phyloP scores from a whole-genome alignment of 2,113 vertebrate species.

The Pseudorhombus dupliciocellatus region DNA sequence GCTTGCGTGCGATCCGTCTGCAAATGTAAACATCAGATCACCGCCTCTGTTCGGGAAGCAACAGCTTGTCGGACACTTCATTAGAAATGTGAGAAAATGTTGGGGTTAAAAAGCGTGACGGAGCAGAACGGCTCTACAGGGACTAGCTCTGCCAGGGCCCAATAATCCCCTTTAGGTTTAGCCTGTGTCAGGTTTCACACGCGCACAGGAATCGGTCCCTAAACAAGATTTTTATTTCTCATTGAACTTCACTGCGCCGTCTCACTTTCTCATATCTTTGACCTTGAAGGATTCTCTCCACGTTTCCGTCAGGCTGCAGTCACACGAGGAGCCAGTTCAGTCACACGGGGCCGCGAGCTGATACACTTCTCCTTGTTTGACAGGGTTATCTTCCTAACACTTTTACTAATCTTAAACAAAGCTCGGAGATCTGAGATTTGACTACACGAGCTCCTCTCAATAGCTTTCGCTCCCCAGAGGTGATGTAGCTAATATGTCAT shows the following conservation, averaged over 20 bases:
- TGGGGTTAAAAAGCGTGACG: too few relatives aligned
- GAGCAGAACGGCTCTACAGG: too few relatives aligned
- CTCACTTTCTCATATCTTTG: neutral
- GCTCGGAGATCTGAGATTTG: slow-evolving; percentile 34
- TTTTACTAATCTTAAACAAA: slow-evolving; percentile 36
- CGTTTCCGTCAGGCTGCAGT: neutral
- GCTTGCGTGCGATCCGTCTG: neutral
- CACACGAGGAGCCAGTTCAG: neutral
- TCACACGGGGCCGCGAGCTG: neutral
- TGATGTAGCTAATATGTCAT: slow-evolving; percentile 41
- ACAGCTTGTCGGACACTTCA: neutral
- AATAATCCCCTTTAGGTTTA: too few relatives aligned
- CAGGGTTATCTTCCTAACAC: slow-evolving; percentile 18
- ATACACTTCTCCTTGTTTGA: slow-evolving; percentile 2
- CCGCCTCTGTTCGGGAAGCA: neutral
- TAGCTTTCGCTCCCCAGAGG: slow-evolving; percentile 30
- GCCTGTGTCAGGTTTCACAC: too few relatives aligned
- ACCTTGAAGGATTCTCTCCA: neutral
- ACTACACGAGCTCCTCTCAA: slow-evolving; percentile 25
- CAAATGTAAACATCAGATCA: neutral
- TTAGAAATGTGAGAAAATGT: too few relatives aligned
- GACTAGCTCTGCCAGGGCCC: too few relatives aligned
- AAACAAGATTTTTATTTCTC: too few relatives aligned
- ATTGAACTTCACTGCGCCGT: neutral
- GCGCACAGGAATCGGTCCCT: too few relatives aligned